Evolutionary conservation across 2,113 vertebrate species (phyloP).

Genomic region (Chauna torquata): DNA sequence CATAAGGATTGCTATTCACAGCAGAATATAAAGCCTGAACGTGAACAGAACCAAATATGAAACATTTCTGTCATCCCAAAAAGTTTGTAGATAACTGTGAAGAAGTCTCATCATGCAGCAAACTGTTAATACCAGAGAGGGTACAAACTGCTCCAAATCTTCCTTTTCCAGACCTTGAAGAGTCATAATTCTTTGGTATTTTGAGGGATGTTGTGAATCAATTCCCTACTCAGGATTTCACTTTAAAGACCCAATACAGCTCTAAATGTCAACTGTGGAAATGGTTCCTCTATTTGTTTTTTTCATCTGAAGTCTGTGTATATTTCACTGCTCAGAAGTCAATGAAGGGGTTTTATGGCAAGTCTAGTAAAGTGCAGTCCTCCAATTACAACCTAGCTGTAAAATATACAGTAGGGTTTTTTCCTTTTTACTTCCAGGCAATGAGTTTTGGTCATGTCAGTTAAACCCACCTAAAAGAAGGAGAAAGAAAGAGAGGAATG

Average conservation of each 20-base stretch:
- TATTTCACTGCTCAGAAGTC: conserved; percentile 5
- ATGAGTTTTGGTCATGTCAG: conserved; percentile 1
- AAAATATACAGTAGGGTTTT: conserved; percentile 3
- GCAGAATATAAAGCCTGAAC: background rate
- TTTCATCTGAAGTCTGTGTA: background rate
- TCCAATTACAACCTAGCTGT: background rate
- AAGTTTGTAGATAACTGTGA: background rate
- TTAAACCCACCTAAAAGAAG: conserved; percentile 24
- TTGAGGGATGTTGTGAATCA: background rate
- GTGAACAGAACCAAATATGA: background rate
- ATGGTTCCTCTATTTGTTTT: background rate
- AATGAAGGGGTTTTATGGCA: background rate
- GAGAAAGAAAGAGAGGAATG: background rate
- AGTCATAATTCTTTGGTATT: background rate
- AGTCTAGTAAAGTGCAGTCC: background rate
- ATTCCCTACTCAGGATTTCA: background rate
- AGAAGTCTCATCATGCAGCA: background rate
- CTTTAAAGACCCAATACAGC: background rate
- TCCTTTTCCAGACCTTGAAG: background rate
- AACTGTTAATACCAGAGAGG: background rate
- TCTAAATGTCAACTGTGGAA: background rate
- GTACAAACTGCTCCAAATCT: background rate
- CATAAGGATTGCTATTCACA: background rate
- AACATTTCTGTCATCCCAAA: background rate
- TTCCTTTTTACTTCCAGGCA: background rate